Evolutionary conservation across 1,140 invertebrate species (phyloP), one percentile per base, ranked within the genome.

Genomic region (Choristoneura fumiferana): DNA sequence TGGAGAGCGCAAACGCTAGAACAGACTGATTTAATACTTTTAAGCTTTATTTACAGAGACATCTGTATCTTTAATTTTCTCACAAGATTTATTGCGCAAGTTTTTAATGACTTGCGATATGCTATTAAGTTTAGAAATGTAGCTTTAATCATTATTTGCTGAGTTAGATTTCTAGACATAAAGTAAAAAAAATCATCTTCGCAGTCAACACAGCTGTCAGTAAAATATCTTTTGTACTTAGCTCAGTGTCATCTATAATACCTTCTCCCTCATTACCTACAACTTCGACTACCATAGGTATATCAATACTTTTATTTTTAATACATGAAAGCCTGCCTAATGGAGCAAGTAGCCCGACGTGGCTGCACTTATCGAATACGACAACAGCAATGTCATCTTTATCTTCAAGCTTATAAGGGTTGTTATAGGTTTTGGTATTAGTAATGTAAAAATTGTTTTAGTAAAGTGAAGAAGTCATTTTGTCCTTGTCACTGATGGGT

Each of bases 21-120:
- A 73, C 65, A 67, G 71, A 73, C 78, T 82, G 79, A 86, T 82
- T 86, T 82, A 84, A 86, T 81, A 78, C 74, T 82, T 81, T n/a
- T 84, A 82, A 87, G 81, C 80, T 84, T 83, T 87, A 86, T 86
- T 82, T 84, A 86, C 81, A 73, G 71, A 67, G 69, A 75, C 73
- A 78, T 81, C 71, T 81, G 76, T 81, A 63, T 60, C 62, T 69
- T 77, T 67, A 75, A 78, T 83, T 83, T 76, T 75, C 73, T 75
- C 76, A 76, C 63, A 59, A 69, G 69, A 87, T 87, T 87, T 84
- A 87, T 83, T 70, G 74, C 68, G 54, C 49, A 81, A 84, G 65
- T 81, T 83, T 17, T 81, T 75, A 79, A 79, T 76, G 71, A 82
- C 74, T 65, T 61, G 40, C 67, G 64, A 29, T 29, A 29, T 29